Base-by-base conservation (phyloP, 2,113 vertebrate genomes). In the Clarias batrachus region DNA sequence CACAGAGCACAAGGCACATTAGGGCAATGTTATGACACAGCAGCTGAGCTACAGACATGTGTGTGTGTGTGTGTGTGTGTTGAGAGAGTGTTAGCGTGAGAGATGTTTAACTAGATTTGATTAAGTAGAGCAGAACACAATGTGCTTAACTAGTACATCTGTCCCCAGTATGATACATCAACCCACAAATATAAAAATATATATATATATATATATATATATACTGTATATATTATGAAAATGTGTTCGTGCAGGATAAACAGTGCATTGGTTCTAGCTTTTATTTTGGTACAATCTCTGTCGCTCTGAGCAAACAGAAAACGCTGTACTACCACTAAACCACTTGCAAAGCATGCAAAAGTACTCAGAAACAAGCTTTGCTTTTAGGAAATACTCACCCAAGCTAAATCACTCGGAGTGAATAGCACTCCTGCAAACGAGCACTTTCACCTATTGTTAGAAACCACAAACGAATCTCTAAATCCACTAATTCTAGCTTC, bases 81-180 rank as follows among this genome's bases (percentile, higher is more conserved):
- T 1, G 33, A 41, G 70, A 10, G 68, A 3, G 70, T 11, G 70
- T 48, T 48, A 1, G 33, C 30, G 12, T 23, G 57, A 48, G 57
- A 82, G 14, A 81, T 37, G 30, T 8, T 76, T 66, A 14, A 71
- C 27, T 81, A 76, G 37, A 71, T n/a, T n/a, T n/a, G n/a, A n/a
- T n/a, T n/a, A n/a, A n/a, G n/a, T n/a, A n/a, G n/a, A n/a, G n/a
- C n/a, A n/a, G n/a, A n/a, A n/a, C n/a, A n/a, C n/a, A n/a, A 68
- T 65, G 59, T 66, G 66, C 77, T 81, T 54, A 82, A 77, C 37
- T 88, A 23, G 57, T 30, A 25, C 83, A 88, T 81, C 12, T 57
- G 37, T 33, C 2, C 73, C 83, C 25, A 83, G 54, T 41, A 86
- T 19, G 81, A 85, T n/a, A 83, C 19, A 11, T 27, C 74, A 25